Conservation (phyloP, 2,113 vertebrate genomes). For the Anguilla japonica region DNA sequence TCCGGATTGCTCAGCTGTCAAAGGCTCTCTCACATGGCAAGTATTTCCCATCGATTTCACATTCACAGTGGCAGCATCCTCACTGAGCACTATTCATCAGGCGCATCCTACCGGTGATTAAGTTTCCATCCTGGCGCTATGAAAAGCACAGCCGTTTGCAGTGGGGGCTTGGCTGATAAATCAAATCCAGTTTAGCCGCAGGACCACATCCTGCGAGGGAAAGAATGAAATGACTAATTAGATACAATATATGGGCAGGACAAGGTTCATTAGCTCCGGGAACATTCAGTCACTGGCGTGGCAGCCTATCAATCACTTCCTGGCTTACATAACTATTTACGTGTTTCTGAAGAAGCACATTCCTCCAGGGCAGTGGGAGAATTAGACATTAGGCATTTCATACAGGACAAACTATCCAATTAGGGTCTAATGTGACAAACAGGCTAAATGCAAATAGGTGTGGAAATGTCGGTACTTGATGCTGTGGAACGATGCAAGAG, state of each 20-base stretch:
- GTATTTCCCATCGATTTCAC: conserved; percentile 75
- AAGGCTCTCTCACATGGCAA: conserved; percentile 66
- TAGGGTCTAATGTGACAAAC: background rate
- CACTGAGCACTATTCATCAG: conserved; percentile 73
- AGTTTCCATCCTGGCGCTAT: conserved; percentile 72
- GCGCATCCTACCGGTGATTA: conserved; percentile 74
- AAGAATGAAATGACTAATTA: conserved; percentile 80
- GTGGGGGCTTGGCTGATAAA: conserved; percentile 66
- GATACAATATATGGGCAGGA: conserved; percentile 39
- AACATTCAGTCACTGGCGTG: conserved; percentile 28
- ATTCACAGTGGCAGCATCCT: conserved; percentile 72
- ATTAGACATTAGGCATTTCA: conserved; percentile 17
- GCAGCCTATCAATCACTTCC: conserved; percentile 40
- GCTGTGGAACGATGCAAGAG: background rate
- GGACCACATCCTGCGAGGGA: conserved; percentile 79
- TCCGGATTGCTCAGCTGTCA: conserved; percentile 63
- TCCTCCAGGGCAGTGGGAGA: background rate
- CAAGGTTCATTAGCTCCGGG: conserved; percentile 34
- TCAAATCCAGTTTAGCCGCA: conserved; percentile 76
- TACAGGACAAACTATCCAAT: conserved; percentile 4
- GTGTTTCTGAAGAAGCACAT: conserved; percentile 20
- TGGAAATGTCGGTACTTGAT: background rate
- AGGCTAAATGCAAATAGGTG: background rate
- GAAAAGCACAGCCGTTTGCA: conserved; percentile 68
- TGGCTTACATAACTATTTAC: conserved; percentile 16